Evolutionary conservation across 1,140 invertebrate species (phyloP).

Genomic region (Drosophila virilis): DNA sequence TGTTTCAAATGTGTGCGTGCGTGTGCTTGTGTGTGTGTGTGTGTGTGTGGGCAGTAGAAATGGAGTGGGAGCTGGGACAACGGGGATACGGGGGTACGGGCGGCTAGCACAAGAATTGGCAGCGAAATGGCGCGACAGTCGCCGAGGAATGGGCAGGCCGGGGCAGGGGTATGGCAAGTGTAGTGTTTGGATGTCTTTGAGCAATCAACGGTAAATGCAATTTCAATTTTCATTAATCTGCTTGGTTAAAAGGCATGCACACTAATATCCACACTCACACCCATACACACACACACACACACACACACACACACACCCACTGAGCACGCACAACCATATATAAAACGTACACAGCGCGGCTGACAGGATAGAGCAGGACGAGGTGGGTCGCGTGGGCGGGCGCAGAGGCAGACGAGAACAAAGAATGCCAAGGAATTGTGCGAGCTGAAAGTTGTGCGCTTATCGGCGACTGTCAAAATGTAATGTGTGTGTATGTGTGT

Average conservation of each 20-base stretch:
- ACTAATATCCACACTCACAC: conserved; percentile 8
- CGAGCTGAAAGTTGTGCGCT: conserved; percentile 43
- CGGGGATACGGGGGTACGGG: too few relatives aligned
- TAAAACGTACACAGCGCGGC: conserved; percentile 10
- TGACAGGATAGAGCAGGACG: conserved; percentile 11
- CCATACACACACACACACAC: neutral
- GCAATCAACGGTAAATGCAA: conserved; percentile 50
- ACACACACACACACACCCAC: neutral
- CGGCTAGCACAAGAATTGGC: conserved; percentile 1
- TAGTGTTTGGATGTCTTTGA: conserved; percentile 30
- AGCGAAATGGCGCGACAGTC: conserved; percentile 25
- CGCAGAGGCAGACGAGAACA: conserved; percentile 29
- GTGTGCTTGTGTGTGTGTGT: conserved; percentile 1
- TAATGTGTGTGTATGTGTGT: conserved; percentile 23
- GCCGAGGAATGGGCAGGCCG: neutral
- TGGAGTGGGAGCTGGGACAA: neutral
- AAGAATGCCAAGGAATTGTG: conserved; percentile 43
- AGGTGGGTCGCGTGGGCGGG: neutral
- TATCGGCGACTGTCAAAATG: conserved; percentile 50
- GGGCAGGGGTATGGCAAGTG: neutral
- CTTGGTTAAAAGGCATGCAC: conserved; percentile 34
- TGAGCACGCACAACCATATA: neutral
- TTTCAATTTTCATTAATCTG: conserved; percentile 64
- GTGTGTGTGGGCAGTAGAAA: conserved; percentile 3
- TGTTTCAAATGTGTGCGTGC: conserved; percentile 28